Evolutionary conservation across 2,888 invertebrate species (phyloP), one percentile per base, ranked within the genome.

Genomic region (Pachycephus smyrnensis): DNA sequence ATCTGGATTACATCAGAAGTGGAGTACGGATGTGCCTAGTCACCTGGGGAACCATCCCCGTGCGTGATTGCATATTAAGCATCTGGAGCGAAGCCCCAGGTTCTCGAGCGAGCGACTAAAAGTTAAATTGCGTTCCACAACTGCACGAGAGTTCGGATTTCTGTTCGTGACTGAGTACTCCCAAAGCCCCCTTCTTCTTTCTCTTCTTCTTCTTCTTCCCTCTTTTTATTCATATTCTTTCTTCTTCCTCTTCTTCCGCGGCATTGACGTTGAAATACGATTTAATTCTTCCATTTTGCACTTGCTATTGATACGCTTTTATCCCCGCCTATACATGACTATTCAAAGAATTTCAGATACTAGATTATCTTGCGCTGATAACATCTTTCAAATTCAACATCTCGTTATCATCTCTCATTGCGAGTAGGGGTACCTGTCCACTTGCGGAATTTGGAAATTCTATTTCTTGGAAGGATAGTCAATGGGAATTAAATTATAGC

Each of bases 81-180:
- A 85, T 84, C 80, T 83, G 79, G 71, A 73, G 77, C 68, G 79
- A 33, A 69, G 69, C 23, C 73, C 77, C 76, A 73, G 76, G 84
- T 85, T 88, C 86, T 55, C 86, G 86, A 86, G 83, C 85, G 82
- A 86, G 83, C 88, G 87, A 86, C 89, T 88, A 87, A 90, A 90
- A 90, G 89, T 90, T 90, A 90, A 89, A 90, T 90, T 90, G 88
- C 88, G 86, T 89, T 89, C 86, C 86, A 81, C 83, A 86, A 86
- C 84, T 89, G 82, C 84, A 84, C 81, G 82, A 80, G 84, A 88
- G 87, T 89, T 87, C 83, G 86, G 86, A 89, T 89, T 88, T 88
- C 86, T 87, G 86, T 85, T 85, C 86, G 86, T 88, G 88, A 89
- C 88, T 88, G 88, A 88, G 85, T 87, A 89, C 86, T 89, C 87